Base-by-base conservation (phyloP, 1,140 invertebrate species). In the Acromyrmex charruanus region DNA sequence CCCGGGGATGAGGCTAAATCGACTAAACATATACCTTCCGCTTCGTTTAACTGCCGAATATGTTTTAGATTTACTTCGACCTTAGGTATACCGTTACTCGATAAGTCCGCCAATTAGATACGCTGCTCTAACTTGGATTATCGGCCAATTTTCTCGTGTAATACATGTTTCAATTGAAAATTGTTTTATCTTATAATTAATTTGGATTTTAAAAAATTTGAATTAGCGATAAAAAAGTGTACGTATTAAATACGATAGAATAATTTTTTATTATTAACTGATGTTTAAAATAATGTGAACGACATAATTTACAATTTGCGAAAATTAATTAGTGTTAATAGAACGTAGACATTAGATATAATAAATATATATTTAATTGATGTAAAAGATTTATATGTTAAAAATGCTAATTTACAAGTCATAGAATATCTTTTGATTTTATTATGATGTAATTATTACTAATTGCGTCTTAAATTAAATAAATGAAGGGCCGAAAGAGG, bases 1-100 rank as follows among this genome's bases (percentile, higher is more conserved):
- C 77, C 12, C 39, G 44, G 75, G 77, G 79, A 59, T 58, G 86
- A 85, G 85, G 77, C 90, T 94, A 94, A 94, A 94, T 94, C 93
- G 92, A 94, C 93, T 94, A 94, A 94, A 94, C 93, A 93, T 94
- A 93, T 94, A 94, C 92, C 93, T 94, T 94, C 91, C 93, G 92
- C 90, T 94, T 94, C 93, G 93, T 93, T 94, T 92, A 93, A 91
- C 90, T 89, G 69, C 51, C 74, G 92, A 94, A 94, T 94, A 94
- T 94, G 94, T 93, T 94, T 94, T 94, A 91, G 93, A 94, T 94
- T 94, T 91, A 93, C 90, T 93, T 79, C 74, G 88, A 88, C 88
- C 88, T 87, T 85, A 84, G 86, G 53, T 69, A 44, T 51, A 51
- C 18, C 63, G 18, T 28, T 71, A 58, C 74, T 91, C 88, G 90